Evolutionary conservation across 2,113 vertebrate species (phyloP), one percentile per base, ranked within the genome.

Genomic region (Plecotus auritus): DNA sequence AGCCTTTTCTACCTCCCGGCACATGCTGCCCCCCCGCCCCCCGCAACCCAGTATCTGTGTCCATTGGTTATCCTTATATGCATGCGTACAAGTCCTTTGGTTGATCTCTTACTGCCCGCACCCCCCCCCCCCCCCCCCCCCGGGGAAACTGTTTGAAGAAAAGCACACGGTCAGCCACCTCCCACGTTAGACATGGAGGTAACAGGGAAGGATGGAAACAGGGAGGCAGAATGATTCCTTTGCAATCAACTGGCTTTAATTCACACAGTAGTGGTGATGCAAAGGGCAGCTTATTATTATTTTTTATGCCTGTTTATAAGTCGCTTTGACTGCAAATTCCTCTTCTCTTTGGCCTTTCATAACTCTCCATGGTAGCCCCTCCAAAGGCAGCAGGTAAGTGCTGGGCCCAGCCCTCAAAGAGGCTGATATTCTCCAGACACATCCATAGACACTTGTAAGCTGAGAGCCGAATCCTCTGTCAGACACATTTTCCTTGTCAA

Each of bases 401-500:
- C 35, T 77, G 67, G 74, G 26, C 85, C 37, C 37, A 67, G 26
- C 69, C 28, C 87, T 95, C 70, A 42, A 14, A 20, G 76, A 74
- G n/a, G 32, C 85, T 94, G 35, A 56, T 73, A 22, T 26, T 96
- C 94, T 92, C 94, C 92, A 95, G 91, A 95, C 13, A 35, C 10
- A 12, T 59, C 91, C 51, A 28, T 2, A 78, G 78, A 81, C 87
- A 82, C 84, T 90, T 85, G 69, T 35, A 94, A 94, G 70, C 32
- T 67, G 84, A 91, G 91, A 93, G 84, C 45, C 0, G 28, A 85
- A 59, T 73, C 47, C 85, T 86, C 70, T 42, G 51, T 70, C 87
- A 93, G 95, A 80, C 92, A 93, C 74, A 59, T 95, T 96, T 82
- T 85, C 91, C 73, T 94, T 87, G 91, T 97, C 94, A 88, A 59